phyloP scores from a whole-genome alignment of 1,140 invertebrate genomes.

The Calliopsis andreniformis region DNA sequence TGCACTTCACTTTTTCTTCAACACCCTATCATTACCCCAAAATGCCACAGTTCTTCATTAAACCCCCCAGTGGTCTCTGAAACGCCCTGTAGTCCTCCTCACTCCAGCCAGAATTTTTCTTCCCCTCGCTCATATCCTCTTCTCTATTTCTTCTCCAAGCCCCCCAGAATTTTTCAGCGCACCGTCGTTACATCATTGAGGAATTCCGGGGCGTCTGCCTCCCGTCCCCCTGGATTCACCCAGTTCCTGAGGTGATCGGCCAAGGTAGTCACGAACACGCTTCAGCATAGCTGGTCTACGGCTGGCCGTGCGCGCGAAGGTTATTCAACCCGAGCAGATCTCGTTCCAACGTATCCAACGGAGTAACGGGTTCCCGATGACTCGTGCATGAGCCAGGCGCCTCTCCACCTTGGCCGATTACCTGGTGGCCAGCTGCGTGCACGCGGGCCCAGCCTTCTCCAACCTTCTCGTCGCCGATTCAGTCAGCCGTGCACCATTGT shows the following conservation, averaged over 20 bases:
- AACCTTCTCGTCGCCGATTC: constrained; percentile 63
- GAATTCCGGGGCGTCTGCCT: background rate
- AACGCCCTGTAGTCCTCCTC: no score
- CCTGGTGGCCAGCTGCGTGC: constrained; percentile 44
- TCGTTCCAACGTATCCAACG: constrained; percentile 57
- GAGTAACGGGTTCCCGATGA: constrained; percentile 65
- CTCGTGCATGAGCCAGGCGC: constrained; percentile 50
- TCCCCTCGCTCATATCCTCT: no score
- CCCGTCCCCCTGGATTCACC: constrained; percentile 56
- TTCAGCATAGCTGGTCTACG: constrained; percentile 76
- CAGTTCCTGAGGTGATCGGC: constrained; percentile 57
- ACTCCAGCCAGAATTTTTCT: no score
- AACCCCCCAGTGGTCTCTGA: no score
- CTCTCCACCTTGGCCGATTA: constrained; percentile 59
- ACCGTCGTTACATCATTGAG: background rate
- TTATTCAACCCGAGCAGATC: constrained; percentile 77
- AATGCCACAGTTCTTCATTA: no score
- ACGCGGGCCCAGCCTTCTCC: constrained; percentile 47
- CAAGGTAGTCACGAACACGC: constrained; percentile 42
- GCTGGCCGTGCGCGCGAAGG: constrained; percentile 63
- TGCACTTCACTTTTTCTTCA: no score
- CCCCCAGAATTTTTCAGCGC: background rate
- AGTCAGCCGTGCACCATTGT: constrained; percentile 80
- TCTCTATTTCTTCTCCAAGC: no score
- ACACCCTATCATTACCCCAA: no score